Percentiles rank a stretch among this genome's conserved stretches.
phyloP scores from a whole-genome alignment of 2,797 vertebrate genomes.

The Oceanodroma leucorhoa region DNA sequence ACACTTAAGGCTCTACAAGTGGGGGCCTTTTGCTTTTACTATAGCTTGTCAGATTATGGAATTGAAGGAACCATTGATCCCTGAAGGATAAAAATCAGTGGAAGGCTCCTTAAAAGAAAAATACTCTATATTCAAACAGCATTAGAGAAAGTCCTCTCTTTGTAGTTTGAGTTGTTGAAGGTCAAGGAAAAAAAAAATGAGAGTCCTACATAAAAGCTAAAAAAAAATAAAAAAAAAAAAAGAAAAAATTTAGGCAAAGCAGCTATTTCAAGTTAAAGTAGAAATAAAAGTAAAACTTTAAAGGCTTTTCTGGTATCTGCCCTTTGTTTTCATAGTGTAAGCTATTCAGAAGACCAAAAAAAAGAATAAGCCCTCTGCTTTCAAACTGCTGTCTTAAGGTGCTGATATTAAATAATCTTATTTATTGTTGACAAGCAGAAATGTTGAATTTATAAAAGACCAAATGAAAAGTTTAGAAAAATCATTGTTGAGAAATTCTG shows the following conservation, averaged over 20 bases:
- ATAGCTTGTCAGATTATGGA: constrained; percentile 65
- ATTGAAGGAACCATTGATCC: constrained; percentile 62
- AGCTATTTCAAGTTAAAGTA: constrained; percentile 9
- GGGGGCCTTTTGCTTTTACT: constrained; percentile 43
- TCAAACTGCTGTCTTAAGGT: neutral
- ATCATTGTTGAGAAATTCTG: neutral
- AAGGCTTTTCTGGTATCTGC: neutral
- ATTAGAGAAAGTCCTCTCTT: constrained; percentile 54
- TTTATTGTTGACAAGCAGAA: neutral
- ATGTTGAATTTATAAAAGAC: neutral
- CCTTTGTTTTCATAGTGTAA: constrained; percentile 26
- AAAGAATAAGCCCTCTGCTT: neutral
- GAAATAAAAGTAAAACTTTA: constrained; percentile 19
- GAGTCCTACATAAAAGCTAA: neutral
- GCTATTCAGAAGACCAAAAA: neutral
- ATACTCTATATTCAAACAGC: constrained; percentile 56
- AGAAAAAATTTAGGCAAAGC: constrained; percentile 3
- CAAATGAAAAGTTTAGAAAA: neutral
- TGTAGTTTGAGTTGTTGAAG: constrained; percentile 56
- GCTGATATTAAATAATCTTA: neutral
- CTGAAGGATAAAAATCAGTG: constrained; percentile 68
- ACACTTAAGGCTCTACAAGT: neutral
- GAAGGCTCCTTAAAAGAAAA: constrained; percentile 63
- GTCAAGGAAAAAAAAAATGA: neutral
- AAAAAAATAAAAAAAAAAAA: neutral